A percentile compares a stretch with the other conserved stretches of the same genome.
These are phyloP conservation scores for Chironomus striatipennis DNA, from an alignment of 1,140 invertebrate species.

Conservation along the genomic window DNA sequence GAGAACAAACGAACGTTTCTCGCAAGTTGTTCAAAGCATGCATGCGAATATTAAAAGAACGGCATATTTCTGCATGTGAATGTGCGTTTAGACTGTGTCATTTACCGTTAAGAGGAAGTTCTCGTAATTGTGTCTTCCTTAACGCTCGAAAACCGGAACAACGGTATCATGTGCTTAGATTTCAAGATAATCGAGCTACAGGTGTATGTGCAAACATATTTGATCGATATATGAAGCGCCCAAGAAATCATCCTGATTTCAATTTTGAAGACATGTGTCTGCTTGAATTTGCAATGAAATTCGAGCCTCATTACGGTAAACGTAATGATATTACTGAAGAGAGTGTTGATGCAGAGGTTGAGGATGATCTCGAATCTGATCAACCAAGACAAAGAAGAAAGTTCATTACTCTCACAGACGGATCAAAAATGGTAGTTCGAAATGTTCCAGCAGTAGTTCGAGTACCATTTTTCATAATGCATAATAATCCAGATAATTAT, in stretches of 20 bases:
- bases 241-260: slow-evolving; percentile 29
- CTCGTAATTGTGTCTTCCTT: slow-evolving; percentile 32
- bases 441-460: slow-evolving; percentile 32
- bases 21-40: slow-evolving; percentile 33
- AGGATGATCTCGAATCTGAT: too few species aligned
- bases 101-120: slow-evolving; percentile 32
- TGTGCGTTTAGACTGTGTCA: slow-evolving; percentile 36
- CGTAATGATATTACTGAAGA: slow-evolving; percentile 27
- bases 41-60: slow-evolving; percentile 3
- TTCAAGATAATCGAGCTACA: slow-evolving; percentile 30
- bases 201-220: slow-evolving; percentile 36
- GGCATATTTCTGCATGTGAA: slow-evolving; percentile 35
- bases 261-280: slow-evolving; percentile 35
- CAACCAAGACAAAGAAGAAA: slow-evolving; percentile 28
- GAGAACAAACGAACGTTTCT: slow-evolving; percentile 30
- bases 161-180: slow-evolving; percentile 34
- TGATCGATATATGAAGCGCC: slow-evolving; percentile 36
- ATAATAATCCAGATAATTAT: slow-evolving; percentile 34
- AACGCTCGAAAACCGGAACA: slow-evolving; percentile 37
- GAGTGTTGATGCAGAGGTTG: slow-evolving; percentile 29
- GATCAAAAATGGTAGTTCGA: slow-evolving; percentile 29
- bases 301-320: slow-evolving; percentile 32
- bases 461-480: slow-evolving; percentile 34
- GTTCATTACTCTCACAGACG: slow-evolving; percentile 30
- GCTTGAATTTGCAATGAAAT: slow-evolving; percentile 35